Conservation (phyloP, 2,888 invertebrate genomes). For the Mellilla xanthometata region DNA sequence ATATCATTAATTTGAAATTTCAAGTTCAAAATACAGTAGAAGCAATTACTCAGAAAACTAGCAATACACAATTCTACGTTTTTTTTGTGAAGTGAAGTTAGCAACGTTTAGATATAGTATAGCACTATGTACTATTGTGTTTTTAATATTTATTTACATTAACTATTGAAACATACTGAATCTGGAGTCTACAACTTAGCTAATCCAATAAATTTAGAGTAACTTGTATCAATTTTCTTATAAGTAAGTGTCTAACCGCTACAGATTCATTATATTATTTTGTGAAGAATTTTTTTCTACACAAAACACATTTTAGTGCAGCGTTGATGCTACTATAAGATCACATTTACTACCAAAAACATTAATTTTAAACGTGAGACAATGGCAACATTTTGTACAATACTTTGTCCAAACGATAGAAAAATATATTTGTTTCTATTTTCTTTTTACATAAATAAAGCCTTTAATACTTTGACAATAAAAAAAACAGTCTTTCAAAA, state of each 20-base stretch:
- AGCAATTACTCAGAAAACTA: neutral
- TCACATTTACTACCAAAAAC: conserved; percentile 39
- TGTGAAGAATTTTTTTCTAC: conserved; percentile 31
- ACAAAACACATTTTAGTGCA: conserved; percentile 35
- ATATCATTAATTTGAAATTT: conserved; percentile 65
- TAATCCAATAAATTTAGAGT: conserved; percentile 12
- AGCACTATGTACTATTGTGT: conserved; percentile 44
- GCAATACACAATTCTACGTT: no score
- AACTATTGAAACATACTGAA: conserved; percentile 33
- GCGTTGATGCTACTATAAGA: conserved; percentile 42
- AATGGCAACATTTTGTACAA: conserved; percentile 40
- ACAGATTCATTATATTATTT: conserved; percentile 21
- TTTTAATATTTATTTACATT: conserved; percentile 45
- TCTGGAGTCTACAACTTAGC: conserved; percentile 20
- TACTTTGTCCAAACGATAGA: conserved; percentile 53
- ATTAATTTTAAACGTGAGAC: conserved; percentile 27
- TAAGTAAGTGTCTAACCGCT: conserved; percentile 26
- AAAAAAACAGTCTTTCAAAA: conserved; percentile 47
- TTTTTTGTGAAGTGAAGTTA: conserved; percentile 11
- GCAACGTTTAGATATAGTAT: conserved; percentile 17
- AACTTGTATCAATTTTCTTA: conserved; percentile 30
- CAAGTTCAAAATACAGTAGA: conserved; percentile 24
- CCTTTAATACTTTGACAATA: conserved; percentile 51
- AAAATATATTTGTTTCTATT: conserved; percentile 22
- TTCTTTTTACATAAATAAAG: conserved; percentile 33